These are phyloP conservation scores for Triplophysa rosa DNA, from an alignment of 2,113 vertebrate genomes.

Conservation along the genomic window DNA sequence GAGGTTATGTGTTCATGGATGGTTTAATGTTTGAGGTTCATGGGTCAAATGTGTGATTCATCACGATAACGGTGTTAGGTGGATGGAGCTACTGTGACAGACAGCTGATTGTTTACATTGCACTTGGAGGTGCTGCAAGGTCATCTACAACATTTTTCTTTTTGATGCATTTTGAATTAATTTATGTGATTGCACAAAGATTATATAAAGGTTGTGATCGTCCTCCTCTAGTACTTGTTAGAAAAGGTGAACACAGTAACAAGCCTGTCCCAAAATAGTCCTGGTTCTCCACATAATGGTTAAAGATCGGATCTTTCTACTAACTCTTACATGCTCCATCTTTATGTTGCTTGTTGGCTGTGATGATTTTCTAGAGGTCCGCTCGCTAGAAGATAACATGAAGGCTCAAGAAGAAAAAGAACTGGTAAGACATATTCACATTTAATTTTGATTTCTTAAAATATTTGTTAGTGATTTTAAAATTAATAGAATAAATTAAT, in stretches of 20 bases:
- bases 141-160: background rate
- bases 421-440: conserved; percentile 57
- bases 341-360: conserved; percentile 56
- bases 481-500: background rate
- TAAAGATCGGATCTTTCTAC: conserved; percentile 53
- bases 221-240: background rate
- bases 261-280: background rate
- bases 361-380: conserved; percentile 56
- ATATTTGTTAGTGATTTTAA: no score
- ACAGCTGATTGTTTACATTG: conserved; percentile 3
- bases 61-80: conserved; percentile 5
- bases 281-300: conserved; percentile 55
- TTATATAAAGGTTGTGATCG: background rate
- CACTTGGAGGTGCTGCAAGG: background rate
- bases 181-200: background rate
- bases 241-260: background rate
- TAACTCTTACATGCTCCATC: conserved; percentile 55
- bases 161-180: background rate
- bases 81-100: background rate
- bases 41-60: conserved; percentile 26
- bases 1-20: conserved; percentile 29
- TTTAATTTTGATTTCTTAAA: background rate
- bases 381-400: conserved; percentile 55
- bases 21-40: conserved; percentile 22
- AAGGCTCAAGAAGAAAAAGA: conserved; percentile 66